Percentiles rank a stretch among this genome's conserved stretches.
Evolutionary conservation across 2,797 vertebrate genomes (phyloP).

Genomic region (Clarias platycephalus): DNA sequence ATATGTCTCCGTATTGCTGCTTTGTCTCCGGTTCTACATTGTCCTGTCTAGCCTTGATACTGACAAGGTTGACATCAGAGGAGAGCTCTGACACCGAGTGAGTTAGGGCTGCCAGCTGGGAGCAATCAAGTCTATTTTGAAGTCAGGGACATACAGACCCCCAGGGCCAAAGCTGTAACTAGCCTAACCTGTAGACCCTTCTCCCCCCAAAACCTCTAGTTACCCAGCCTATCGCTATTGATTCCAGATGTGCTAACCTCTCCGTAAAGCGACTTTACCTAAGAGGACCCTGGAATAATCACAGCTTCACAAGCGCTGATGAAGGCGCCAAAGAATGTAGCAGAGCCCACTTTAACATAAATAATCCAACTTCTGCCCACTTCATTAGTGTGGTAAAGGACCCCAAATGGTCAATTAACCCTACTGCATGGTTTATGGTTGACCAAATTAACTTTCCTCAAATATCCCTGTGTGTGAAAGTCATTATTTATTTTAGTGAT

Average conservation of each 20-base stretch:
- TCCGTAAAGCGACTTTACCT: conserved; percentile 67
- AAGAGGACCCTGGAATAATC: conserved; percentile 70
- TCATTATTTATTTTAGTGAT: background rate
- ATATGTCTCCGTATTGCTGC: conserved; percentile 44
- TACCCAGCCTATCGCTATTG: conserved; percentile 73
- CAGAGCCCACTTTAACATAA: conserved; percentile 53
- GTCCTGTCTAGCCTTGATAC: conserved; percentile 76
- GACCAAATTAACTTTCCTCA: conserved; percentile 6
- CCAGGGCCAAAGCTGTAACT: conserved; percentile 79
- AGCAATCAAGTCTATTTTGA: conserved; percentile 86
- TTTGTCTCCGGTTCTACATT: conserved; percentile 66
- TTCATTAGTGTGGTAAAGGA: conserved; percentile 33
- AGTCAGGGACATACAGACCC: conserved; percentile 83
- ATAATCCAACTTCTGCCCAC: conserved; percentile 39
- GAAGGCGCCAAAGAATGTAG: conserved; percentile 47
- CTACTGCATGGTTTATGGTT: conserved; percentile 8
- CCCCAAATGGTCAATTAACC: conserved; percentile 37
- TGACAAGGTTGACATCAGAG: conserved; percentile 84
- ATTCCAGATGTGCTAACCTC: conserved; percentile 78
- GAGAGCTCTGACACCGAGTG: conserved; percentile 79
- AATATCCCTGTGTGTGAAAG: background rate
- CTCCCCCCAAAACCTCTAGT: conserved; percentile 66
- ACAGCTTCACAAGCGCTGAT: conserved; percentile 51
- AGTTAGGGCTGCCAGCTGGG: conserved; percentile 84
- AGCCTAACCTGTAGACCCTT: conserved; percentile 65